Percentiles rank a stretch among this genome's conserved stretches.
phyloP scores from a whole-genome alignment of 2,797 vertebrate genomes.

The Phaenicophaeus curvirostris region DNA sequence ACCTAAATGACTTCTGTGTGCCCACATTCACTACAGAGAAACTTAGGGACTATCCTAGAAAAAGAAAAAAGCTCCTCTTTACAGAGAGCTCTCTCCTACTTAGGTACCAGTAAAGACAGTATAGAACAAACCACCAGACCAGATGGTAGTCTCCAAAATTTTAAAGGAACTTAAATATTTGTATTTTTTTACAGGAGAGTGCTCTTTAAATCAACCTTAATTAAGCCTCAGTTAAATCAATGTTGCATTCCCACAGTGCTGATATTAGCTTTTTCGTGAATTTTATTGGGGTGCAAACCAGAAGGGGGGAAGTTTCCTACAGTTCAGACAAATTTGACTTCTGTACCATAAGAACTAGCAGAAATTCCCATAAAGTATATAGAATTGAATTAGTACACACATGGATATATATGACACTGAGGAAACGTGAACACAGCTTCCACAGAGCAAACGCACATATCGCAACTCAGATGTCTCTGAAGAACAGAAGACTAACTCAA shows the following conservation, averaged over 20 bases:
- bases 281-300: neutral
- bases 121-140: neutral
- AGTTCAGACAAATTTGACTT: neutral
- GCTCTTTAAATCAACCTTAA: neutral
- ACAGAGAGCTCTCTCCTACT: neutral
- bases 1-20: neutral
- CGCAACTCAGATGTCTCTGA: neutral
- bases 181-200: neutral
- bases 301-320: neutral
- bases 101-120: neutral
- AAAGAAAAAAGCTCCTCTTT: neutral
- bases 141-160: neutral
- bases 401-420: fast-evolving
- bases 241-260: neutral
- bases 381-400: neutral
- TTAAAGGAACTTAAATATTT: neutral
- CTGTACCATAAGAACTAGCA: neutral
- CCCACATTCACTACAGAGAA: neutral
- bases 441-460: neutral
- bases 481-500: neutral
- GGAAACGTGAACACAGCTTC: neutral
- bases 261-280: neutral
- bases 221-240: neutral
- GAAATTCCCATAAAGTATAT: neutral
- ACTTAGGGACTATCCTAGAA: neutral